Base-by-base conservation (phyloP, 2,888 invertebrate species). In the Aporophyla nigra region DNA sequence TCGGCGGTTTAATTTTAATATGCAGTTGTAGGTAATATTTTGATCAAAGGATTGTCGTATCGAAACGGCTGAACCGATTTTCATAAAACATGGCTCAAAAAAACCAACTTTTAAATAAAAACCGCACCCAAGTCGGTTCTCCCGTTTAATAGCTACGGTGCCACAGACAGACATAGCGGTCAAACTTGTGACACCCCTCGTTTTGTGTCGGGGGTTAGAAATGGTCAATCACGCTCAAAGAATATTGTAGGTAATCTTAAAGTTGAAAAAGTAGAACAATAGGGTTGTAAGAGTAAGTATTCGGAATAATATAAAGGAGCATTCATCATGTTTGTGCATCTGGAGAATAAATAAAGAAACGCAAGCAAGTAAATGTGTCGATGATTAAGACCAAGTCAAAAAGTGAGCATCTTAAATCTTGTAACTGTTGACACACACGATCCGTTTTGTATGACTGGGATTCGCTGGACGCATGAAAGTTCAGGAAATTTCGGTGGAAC, bases 391-490 rank as follows among this genome's bases (percentile, higher is more conserved):
- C 16, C 33, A 1, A 14, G 9, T 65, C 2, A n/a, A 24, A 24
- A 43, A 16, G 3, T 33, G 14, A 7, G 1, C 24, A 21, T 14
- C 40, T 40, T 49, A 40, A 19, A 56, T 16, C 68, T 58, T 58
- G 19, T 76, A 51, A 4, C 40, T 27, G 58, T 19, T 19, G n/a
- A 16, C 51, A 78, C 40, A 77, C 40, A 16, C 21, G 21, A 16
- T 58, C 27, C 27, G 19, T 19, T n/a, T 21, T 27, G 40, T 24
- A 66, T 76, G 40, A 58, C 56, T 76, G n/a, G 12, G 27, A 56
- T 66, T 49, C n/a, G 19, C 21, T 24, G 10, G 21, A 14, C 46
- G 56, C 49, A 56, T 56, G 19, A 19, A 56, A 12, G 19, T 16
- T 19, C 43, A 51, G 27, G 56, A 49, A 49, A n/a, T 67, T 67